Evolutionary conservation across 2,113 vertebrate species (phyloP).

Genomic region (Brienomyrus brachyistius): DNA sequence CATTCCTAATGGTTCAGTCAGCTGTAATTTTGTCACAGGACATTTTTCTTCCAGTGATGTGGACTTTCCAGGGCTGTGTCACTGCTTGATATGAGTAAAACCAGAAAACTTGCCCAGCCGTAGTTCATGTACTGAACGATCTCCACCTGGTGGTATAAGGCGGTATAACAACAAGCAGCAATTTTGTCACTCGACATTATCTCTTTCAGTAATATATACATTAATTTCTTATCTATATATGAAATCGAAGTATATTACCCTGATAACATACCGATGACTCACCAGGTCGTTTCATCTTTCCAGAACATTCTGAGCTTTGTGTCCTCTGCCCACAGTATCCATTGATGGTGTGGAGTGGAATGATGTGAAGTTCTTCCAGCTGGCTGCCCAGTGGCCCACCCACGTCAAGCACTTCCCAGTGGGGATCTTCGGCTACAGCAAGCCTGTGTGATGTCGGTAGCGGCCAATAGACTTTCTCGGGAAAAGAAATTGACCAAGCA

Average conservation of each 20-base stretch:
- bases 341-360: constrained; percentile 77
- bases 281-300: background rate
- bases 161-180: background rate
- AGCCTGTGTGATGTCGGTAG: constrained; percentile 46
- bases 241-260: background rate
- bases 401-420: constrained; percentile 77
- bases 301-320: background rate
- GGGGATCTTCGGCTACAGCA: constrained; percentile 69
- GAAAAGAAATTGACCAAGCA: background rate
- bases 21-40: background rate
- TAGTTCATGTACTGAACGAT: background rate
- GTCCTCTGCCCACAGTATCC: constrained; percentile 51
- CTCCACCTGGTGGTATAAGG: background rate
- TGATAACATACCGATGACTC: background rate
- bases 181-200: background rate
- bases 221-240: background rate
- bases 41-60: background rate
- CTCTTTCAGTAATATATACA: background rate
- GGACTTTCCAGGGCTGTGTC: background rate
- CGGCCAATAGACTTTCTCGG: constrained; percentile 15
- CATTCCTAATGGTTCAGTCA: background rate
- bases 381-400: constrained; percentile 76
- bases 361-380: constrained; percentile 72
- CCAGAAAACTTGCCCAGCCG: background rate
- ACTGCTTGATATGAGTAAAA: background rate